Evolutionary conservation across 2,888 invertebrate species (phyloP).

Genomic region (Laspeyria flexula): DNA sequence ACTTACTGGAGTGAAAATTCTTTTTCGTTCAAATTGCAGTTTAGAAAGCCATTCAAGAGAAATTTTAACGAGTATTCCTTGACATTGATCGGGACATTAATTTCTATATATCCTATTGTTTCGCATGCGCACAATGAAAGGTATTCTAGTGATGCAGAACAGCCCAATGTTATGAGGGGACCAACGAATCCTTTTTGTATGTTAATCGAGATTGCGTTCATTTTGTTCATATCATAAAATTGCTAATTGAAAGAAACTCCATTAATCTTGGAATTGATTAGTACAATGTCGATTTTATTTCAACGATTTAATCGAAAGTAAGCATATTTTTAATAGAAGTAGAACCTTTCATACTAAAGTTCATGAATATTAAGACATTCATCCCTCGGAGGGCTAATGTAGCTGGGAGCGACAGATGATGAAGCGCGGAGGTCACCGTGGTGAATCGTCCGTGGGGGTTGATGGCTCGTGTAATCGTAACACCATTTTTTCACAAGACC

Average conservation of each 20-base stretch:
- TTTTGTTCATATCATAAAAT: neutral
- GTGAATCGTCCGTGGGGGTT: slow-evolving; percentile 77
- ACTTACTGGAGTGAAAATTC: slow-evolving; percentile 32
- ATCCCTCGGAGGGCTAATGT: slow-evolving; percentile 53
- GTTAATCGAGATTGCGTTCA: neutral
- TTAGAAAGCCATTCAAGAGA: slow-evolving; percentile 23
- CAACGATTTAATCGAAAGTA: neutral
- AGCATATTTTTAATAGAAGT: too few species aligned
- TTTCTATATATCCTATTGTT: slow-evolving; percentile 71
- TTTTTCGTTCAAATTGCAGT: slow-evolving; percentile 20
- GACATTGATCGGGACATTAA: slow-evolving; percentile 63
- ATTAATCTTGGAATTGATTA: neutral
- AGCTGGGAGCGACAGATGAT: slow-evolving; percentile 69
- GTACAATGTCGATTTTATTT: too few species aligned
- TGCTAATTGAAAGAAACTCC: neutral
- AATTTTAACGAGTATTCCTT: slow-evolving; percentile 49
- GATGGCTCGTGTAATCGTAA: slow-evolving; percentile 79
- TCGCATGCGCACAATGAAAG: slow-evolving; percentile 53
- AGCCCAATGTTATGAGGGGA: slow-evolving; percentile 4
- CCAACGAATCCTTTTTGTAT: slow-evolving; percentile 5
- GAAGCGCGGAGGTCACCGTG: slow-evolving; percentile 71
- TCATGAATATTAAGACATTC: slow-evolving; percentile 39
- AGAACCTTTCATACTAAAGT: neutral
- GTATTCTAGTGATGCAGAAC: slow-evolving; percentile 45
- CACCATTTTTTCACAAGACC: slow-evolving; percentile 76